A percentile compares a stretch with the other conserved stretches of the same genome.
Evolutionary conservation across 2,113 vertebrate species (phyloP).

Genomic region (Ptychochromis oligacanthus): DNA sequence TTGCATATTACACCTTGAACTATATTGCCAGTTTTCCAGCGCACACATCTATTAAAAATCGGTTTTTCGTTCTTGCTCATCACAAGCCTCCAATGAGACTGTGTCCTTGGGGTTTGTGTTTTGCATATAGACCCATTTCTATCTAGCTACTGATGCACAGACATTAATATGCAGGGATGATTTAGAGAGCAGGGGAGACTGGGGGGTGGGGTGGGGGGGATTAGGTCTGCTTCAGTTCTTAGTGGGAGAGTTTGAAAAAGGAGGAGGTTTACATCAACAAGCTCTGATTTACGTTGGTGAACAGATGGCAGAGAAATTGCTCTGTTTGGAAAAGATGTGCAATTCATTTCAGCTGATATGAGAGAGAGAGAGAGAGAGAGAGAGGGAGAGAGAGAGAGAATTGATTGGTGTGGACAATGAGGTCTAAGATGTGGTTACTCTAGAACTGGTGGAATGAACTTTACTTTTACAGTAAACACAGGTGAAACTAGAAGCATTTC

Average conservation of each 20-base stretch:
- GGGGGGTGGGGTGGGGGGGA: too few species aligned
- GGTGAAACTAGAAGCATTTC: not conserved
- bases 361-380: slow-evolving; percentile 2
- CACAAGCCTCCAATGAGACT: not conserved
- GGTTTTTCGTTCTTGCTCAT: not conserved
- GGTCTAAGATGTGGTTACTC: not conserved
- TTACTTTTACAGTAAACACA: not conserved
- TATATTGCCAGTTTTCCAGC: not conserved
- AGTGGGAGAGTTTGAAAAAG: slow-evolving; percentile 55
- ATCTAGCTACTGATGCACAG: slow-evolving; percentile 49
- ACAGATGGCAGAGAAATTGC: slow-evolving; percentile 78
- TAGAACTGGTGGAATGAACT: not conserved
- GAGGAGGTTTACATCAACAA: slow-evolving; percentile 72
- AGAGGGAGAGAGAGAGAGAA: not conserved
- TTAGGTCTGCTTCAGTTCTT: slow-evolving; percentile 51
- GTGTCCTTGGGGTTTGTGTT: slow-evolving; percentile 21
- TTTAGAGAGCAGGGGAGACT: slow-evolving; percentile 62
- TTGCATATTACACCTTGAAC: not conserved
- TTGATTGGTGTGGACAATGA: not conserved
- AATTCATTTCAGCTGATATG: slow-evolving; percentile 68
- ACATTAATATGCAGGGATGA: slow-evolving; percentile 64
- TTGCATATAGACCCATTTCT: slow-evolving; percentile 39
- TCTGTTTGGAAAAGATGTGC: slow-evolving; percentile 77
- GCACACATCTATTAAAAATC: not conserved
- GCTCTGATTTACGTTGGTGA: slow-evolving; percentile 70